Evolutionary conservation across 2,113 vertebrate genomes (phyloP).

Genomic region (Leptodactylus fuscus): DNA sequence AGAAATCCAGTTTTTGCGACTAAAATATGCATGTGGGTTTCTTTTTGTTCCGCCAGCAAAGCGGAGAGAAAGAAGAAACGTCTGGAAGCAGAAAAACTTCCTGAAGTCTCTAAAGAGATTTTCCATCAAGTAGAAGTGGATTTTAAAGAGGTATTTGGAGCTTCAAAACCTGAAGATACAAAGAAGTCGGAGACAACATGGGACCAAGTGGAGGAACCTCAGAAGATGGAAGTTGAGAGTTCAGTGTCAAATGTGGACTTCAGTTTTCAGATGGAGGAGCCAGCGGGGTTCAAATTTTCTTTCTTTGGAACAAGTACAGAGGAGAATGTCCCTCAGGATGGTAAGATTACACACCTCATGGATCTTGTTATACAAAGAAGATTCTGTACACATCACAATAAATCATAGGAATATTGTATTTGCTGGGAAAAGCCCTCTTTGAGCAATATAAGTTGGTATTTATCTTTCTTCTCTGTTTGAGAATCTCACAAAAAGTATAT

Average conservation of each 20-base stretch:
- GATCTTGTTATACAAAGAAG: too few relatives aligned
- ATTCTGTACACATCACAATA: too few relatives aligned
- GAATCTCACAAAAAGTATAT: too few relatives aligned
- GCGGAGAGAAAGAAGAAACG: constrained; percentile 79
- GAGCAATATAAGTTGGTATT: too few relatives aligned
- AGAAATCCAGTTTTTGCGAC: too few relatives aligned
- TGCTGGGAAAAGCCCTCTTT: too few relatives aligned
- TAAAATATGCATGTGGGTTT: too few relatives aligned
- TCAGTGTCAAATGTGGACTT: constrained; percentile 12
- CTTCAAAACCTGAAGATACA: constrained; percentile 63
- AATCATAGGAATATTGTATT: too few relatives aligned
- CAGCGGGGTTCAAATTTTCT: constrained; percentile 82
- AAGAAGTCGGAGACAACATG: constrained; percentile 49
- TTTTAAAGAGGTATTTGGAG: constrained; percentile 83
- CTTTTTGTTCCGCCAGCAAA: constrained; percentile 73
- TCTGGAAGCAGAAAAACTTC: constrained; percentile 81
- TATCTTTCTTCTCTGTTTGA: too few relatives aligned
- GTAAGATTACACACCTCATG: too few relatives aligned
- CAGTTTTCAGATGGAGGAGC: constrained; percentile 25
- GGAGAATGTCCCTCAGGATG: constrained; percentile 65
- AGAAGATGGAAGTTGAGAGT: background rate
- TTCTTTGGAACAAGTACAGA: constrained; percentile 79
- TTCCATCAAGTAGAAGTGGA: constrained; percentile 82
- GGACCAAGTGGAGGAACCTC: constrained; percentile 58
- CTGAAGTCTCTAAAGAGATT: constrained; percentile 86